phyloP scores from a whole-genome alignment of 2,888 invertebrate genomes.

The Phorcus lineatus region DNA sequence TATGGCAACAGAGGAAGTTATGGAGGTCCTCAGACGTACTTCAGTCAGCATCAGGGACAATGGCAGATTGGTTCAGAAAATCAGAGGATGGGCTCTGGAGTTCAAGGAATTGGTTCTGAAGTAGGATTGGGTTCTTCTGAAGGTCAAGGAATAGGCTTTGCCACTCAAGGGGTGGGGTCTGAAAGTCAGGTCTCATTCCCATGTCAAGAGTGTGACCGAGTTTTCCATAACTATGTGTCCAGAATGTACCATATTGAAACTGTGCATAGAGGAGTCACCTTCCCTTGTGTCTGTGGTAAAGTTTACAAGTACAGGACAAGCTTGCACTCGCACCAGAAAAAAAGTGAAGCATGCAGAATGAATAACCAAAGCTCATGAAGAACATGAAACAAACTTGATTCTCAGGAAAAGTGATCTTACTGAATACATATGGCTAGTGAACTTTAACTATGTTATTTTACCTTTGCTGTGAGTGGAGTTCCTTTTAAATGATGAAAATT shows the following conservation, averaged over 20 bases:
- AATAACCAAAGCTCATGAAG: too few species aligned
- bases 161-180: too few species aligned
- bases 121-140: background rate
- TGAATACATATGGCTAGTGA: background rate
- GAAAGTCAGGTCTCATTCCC: background rate
- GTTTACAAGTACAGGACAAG: background rate
- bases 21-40: too few species aligned
- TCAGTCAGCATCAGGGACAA: too few species aligned
- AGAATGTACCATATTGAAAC: background rate
- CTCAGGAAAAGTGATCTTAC: too few species aligned
- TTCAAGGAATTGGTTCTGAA: too few species aligned
- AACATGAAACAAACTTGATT: too few species aligned
- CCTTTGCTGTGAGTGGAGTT: background rate
- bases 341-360: too few species aligned
- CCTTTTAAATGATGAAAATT: background rate
- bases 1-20: too few species aligned
- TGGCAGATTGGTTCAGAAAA: too few species aligned
- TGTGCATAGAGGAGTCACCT: background rate
- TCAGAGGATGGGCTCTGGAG: too few species aligned
- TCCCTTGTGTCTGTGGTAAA: background rate
- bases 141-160: background rate
- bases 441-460: background rate
- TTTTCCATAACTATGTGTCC: background rate
- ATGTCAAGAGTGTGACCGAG: background rate
- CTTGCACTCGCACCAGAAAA: background rate